Conservation (phyloP, 2,888 invertebrate species). For the Myathropa florea region DNA sequence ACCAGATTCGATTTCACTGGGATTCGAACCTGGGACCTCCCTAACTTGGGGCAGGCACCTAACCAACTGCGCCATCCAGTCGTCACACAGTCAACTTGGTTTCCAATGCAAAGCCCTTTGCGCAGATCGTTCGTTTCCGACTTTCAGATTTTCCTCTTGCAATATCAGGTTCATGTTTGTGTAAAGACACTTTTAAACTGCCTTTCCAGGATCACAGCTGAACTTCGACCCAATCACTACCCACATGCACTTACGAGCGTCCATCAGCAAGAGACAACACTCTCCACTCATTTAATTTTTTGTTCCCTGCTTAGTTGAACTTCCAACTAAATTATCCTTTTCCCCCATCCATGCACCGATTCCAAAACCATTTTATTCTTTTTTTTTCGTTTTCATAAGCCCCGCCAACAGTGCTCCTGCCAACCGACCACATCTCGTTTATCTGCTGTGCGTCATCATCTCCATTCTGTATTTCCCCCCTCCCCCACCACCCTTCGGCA, state of each 20-base stretch:
- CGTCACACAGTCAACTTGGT: no score
- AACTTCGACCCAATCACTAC: not conserved
- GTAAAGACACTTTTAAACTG: no score
- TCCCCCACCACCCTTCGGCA: slow-evolving; percentile 31
- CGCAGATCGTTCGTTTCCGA: no score
- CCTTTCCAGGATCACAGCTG: not conserved
- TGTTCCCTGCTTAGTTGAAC: slow-evolving; percentile 15
- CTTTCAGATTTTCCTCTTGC: no score
- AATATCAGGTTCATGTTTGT: no score
- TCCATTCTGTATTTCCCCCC: not conserved
- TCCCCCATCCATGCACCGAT: not conserved
- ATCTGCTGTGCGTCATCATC: slow-evolving; percentile 60
- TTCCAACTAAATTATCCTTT: slow-evolving; percentile 23
- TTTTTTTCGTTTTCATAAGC: not conserved
- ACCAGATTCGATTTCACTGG: no score
- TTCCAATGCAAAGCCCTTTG: no score
- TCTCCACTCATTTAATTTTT: not conserved
- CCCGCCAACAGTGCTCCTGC: slow-evolving; percentile 1
- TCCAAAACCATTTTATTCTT: not conserved
- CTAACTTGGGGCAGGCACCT: no score
- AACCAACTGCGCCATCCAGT: no score
- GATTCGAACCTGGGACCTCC: no score
- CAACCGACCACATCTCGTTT: slow-evolving; percentile 53
- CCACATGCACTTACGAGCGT: not conserved
- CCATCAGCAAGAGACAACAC: not conserved